Percentiles rank a stretch among this genome's conserved stretches.
phyloP scores from a whole-genome alignment of 2,113 vertebrate species.

The Mobula hypostoma region DNA sequence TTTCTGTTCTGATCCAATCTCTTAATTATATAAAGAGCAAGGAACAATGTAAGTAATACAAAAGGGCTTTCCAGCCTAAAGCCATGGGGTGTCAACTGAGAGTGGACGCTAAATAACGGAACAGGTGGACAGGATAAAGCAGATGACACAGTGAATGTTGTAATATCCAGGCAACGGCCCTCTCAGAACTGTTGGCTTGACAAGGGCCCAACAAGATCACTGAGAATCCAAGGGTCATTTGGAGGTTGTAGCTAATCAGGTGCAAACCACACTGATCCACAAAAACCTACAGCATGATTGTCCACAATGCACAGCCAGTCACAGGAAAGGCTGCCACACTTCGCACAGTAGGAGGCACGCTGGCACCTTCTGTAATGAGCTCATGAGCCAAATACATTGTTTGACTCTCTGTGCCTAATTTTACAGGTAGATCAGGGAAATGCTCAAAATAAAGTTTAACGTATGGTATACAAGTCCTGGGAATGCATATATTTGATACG shows the following conservation, averaged over 20 bases:
- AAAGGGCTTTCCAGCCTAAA: not conserved
- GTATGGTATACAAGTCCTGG: too few species aligned
- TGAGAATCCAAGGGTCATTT: not conserved
- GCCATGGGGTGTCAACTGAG: not conserved
- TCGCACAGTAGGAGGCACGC: not conserved
- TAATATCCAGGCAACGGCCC: not conserved
- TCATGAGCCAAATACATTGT: not conserved
- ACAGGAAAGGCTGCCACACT: not conserved
- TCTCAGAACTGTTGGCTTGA: not conserved
- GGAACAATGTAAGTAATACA: not conserved
- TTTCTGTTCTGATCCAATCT: not conserved
- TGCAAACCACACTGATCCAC: not conserved
- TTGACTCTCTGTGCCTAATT: not conserved
- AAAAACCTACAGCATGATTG: not conserved
- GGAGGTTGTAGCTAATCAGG: not conserved
- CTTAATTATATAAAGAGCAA: not conserved
- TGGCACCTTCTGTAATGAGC: too few species aligned
- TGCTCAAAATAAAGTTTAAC: not conserved
- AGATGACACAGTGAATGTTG: not conserved
- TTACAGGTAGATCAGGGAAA: not conserved
- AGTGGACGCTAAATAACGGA: not conserved
- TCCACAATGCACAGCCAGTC: not conserved
- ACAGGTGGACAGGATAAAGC: not conserved
- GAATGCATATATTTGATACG: too few species aligned
- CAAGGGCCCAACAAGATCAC: not conserved